Percentiles rank a stretch among this genome's conserved stretches.
These are phyloP conservation scores for Orchestia grillus DNA, from an alignment of 1,140 invertebrate genomes.

Conservation along the genomic window DNA sequence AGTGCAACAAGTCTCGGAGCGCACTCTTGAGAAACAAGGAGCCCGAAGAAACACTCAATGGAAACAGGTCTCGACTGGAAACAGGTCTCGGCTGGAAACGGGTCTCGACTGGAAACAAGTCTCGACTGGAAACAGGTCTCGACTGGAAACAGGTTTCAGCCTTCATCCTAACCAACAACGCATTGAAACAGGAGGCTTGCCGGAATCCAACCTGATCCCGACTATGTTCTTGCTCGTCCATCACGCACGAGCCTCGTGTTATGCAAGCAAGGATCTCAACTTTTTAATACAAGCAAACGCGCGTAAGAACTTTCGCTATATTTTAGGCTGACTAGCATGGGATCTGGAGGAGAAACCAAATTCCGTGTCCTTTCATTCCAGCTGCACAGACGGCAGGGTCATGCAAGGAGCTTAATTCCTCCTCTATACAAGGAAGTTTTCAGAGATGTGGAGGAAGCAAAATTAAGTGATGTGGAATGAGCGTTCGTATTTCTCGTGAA, in stretches of 20 bases:
- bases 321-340: neutral
- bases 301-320: neutral
- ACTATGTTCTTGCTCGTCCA: neutral
- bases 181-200: neutral
- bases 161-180: neutral
- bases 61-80: too few species aligned
- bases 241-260: neutral
- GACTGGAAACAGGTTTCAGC: neutral
- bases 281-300: neutral
- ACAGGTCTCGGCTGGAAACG: too few species aligned
- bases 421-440: neutral
- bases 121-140: neutral
- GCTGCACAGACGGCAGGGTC: neutral
- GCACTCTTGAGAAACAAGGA: too few species aligned
- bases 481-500: neutral
- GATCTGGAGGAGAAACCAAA: neutral
- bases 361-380: neutral
- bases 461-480: neutral
- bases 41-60: too few species aligned
- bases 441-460: neutral
- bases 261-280: neutral
- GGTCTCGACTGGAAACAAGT: too few species aligned
- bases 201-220: neutral
- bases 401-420: neutral
- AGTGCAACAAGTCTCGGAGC: too few species aligned